phyloP scores from a whole-genome alignment of 1,140 invertebrate genomes.

The Batillaria attramentaria region DNA sequence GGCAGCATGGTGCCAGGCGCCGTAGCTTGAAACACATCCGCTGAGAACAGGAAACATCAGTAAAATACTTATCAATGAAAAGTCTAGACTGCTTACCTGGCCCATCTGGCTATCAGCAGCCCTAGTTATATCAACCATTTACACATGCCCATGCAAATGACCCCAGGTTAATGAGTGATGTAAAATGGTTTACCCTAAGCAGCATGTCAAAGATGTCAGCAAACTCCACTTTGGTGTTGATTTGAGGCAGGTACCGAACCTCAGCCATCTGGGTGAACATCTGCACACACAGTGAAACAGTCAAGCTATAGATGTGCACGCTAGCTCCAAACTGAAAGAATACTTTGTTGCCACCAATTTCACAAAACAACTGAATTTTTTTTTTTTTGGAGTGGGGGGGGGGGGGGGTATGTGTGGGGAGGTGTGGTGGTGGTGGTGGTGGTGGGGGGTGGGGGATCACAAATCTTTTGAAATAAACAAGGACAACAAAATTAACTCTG shows the following conservation, averaged over 20 bases:
- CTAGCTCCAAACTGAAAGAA: too few species aligned
- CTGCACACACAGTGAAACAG: conserved; percentile 72
- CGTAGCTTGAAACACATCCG: conserved; percentile 89
- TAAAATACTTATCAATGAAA: too few species aligned
- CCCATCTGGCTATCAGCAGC: too few species aligned
- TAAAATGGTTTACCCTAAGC: conserved; percentile 78
- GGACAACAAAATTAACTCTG: not conserved
- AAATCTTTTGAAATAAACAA: too few species aligned
- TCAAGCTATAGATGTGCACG: not conserved
- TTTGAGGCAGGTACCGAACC: conserved; percentile 28
- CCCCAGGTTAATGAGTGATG: too few species aligned
- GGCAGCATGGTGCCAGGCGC: conserved; percentile 85
- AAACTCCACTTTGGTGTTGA: conserved; percentile 56
- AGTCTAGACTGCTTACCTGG: too few species aligned
- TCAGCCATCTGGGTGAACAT: conserved; percentile 81
- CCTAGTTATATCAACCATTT: not conserved
- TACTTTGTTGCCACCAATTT: too few species aligned
- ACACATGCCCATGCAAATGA: not conserved
- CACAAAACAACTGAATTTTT: too few species aligned
- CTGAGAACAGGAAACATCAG: conserved; percentile 71
- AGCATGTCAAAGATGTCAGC: conserved; percentile 79
- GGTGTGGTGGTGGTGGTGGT: too few species aligned
- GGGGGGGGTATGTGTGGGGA: too few species aligned
- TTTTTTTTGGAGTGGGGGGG: too few species aligned
- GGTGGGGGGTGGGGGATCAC: too few species aligned